Percentiles rank a stretch among this genome's conserved stretches.
These are phyloP conservation scores for Epinephelus coioides DNA, from an alignment of 2,797 vertebrate genomes.

Conservation along the genomic window DNA sequence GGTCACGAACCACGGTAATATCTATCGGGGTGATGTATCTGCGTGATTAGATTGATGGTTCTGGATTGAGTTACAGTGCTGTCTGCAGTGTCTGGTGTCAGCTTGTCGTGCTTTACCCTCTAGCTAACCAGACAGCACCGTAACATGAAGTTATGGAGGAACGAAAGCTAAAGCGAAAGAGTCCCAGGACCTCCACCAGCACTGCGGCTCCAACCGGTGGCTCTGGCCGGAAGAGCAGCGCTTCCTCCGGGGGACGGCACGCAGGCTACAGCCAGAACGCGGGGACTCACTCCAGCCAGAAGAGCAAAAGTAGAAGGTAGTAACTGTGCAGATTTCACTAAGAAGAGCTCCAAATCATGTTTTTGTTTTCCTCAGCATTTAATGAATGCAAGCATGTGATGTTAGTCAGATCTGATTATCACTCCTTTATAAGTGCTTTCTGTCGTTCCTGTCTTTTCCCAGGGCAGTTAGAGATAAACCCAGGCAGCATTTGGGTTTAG, in stretches of 20 bases:
- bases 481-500: conserved; percentile 77
- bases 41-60: background rate
- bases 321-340: background rate
- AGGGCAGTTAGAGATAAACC: conserved; percentile 91
- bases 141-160: conserved; percentile 92
- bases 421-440: too few species aligned
- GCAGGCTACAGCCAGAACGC: conserved; percentile 87
- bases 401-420: background rate
- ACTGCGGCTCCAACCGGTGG: conserved; percentile 81
- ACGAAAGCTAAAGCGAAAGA: conserved; percentile 93
- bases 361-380: background rate
- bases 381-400: too few species aligned
- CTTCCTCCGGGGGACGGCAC: conserved; percentile 86
- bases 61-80: background rate
- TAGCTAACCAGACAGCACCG: background rate
- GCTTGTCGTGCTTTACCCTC: background rate
- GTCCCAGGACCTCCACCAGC: conserved; percentile 88
- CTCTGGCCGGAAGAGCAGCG: conserved; percentile 87
- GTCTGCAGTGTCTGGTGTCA: background rate
- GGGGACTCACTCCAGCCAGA: conserved; percentile 88
- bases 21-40: background rate
- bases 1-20: background rate
- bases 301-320: conserved; percentile 90
- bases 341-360: accelerated
- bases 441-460: conserved; percentile 12